Conservation (phyloP, 1,140 invertebrate genomes). For the Meloidogyne floridensis region DNA sequence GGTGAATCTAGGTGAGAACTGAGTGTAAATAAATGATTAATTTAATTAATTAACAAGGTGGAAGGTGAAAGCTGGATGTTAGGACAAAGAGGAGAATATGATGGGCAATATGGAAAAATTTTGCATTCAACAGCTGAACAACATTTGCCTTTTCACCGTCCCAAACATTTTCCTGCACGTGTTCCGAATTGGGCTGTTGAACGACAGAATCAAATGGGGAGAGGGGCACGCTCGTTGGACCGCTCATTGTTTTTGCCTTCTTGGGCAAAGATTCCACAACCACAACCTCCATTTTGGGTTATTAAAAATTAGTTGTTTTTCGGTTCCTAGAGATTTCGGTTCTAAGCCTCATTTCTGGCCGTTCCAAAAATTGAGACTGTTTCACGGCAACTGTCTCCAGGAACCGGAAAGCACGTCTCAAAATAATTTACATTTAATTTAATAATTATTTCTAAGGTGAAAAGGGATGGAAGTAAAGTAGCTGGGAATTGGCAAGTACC, state of each 20-base stretch:
- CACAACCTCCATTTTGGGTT: constrained; percentile 39
- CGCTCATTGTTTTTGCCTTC: constrained; percentile 26
- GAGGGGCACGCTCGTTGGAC: constrained; percentile 16
- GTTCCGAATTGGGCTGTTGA: constrained; percentile 31
- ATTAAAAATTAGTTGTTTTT: constrained; percentile 22
- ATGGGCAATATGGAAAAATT: neutral
- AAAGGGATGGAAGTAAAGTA: neutral
- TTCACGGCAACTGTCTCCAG: too few relatives aligned
- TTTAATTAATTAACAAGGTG: constrained; percentile 13
- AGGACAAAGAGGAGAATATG: constrained; percentile 18
- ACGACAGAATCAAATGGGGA: constrained; percentile 28
- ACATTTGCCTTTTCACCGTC: constrained; percentile 11
- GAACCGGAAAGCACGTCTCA: too few relatives aligned
- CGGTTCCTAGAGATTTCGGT: too few relatives aligned
- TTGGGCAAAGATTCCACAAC: constrained; percentile 39
- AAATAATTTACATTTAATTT: too few relatives aligned
- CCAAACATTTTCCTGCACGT: constrained; percentile 26
- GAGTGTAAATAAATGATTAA: too few relatives aligned
- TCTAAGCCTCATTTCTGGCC: too few relatives aligned
- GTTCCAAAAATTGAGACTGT: too few relatives aligned
- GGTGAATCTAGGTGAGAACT: too few relatives aligned
- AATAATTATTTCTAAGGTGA: neutral
- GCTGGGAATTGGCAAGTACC: neutral
- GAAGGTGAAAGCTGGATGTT: constrained; percentile 43
- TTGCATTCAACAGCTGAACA: constrained; percentile 7